Evolutionary conservation across 2,888 invertebrate genomes (phyloP), one percentile per base, ranked within the genome.

Genomic region (Tyria jacobaeae): DNA sequence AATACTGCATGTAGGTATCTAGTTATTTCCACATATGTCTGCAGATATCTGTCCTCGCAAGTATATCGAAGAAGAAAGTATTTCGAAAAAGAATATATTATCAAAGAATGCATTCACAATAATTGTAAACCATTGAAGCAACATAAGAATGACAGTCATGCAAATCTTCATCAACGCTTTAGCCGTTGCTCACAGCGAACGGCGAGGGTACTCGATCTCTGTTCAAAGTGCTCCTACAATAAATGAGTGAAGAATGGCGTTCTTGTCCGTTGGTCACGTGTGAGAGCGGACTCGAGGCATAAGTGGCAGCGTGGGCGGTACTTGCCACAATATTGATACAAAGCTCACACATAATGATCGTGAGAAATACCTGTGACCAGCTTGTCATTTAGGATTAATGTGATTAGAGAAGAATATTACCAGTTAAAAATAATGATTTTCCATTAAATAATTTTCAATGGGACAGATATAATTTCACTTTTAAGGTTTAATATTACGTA

Each of bases 301-400:
- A 89, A 92, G 92, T 91, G 89, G 84, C 62, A 87, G 91, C 91
- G 93, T 92, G 84, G 92, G 93, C 88, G 91, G 69, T 62, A 47
- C 15, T 44, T 52, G 59, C 60, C 57, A 54, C 70, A 70, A 70
- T 78, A 77, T 79, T 73, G 79, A 76, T 79, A 76, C 67, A 66
- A 75, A 75, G 66, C 76, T 80, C 77, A 80, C 83, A 78, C 77
- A 86, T 83, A 79, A 81, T 77, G 78, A 81, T 81, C 89, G 88
- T 90, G 90, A 87, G 89, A 90, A 88, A 80, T 71, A 61, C 68
- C 65, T 79, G 78, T 83, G 82, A 81, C 82, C 76, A 75, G 77
- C 80, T 80, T 83, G 81, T 81, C 78, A 76, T 80, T 78, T 73
- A 73, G 70, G 64, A 65, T 57, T 67, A 62, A 71, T 72, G 59